A percentile compares a stretch with the other conserved stretches of the same genome.
phyloP scores from a whole-genome alignment of 2,113 vertebrate species.

The Rhagologus leucostigma region DNA sequence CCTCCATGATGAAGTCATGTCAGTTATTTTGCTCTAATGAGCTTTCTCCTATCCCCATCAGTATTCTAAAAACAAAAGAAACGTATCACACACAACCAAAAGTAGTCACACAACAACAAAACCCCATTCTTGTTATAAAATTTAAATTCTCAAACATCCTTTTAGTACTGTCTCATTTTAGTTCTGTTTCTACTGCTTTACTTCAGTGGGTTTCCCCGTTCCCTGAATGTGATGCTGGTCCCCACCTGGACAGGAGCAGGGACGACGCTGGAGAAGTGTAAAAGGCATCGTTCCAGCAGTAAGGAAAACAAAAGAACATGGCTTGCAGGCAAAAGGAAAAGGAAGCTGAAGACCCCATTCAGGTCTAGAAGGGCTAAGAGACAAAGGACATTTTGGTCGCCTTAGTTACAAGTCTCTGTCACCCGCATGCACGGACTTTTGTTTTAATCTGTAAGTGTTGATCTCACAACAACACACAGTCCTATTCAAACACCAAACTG shows the following conservation, averaged over 20 bases:
- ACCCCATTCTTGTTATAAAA: not conserved
- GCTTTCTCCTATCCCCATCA: constrained; percentile 6
- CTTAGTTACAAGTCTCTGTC: constrained; percentile 57
- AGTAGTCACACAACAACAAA: not conserved
- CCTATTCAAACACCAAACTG: constrained; percentile 69
- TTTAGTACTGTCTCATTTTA: not conserved
- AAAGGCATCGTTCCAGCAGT: not conserved
- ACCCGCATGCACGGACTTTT: constrained; percentile 64
- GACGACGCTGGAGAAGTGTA: not conserved
- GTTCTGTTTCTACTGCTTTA: not conserved
- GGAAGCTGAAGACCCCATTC: not conserved
- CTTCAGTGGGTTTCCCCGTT: not conserved
- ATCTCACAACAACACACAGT: constrained; percentile 64
- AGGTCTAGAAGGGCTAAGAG: not conserved
- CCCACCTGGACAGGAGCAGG: not conserved
- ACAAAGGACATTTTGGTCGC: constrained; percentile 34
- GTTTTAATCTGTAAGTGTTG: constrained; percentile 52
- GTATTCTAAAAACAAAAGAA: not conserved
- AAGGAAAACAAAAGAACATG: not conserved
- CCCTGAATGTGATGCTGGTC: not conserved
- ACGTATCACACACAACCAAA: not conserved
- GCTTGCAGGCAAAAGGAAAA: constrained; percentile 21
- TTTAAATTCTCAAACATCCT: not conserved
- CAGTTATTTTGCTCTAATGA: not conserved
- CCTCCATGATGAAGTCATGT: not conserved